Percentiles rank a stretch among this genome's conserved stretches.
These are phyloP conservation scores for Odontamblyopus rebecca DNA, from an alignment of 2,797 vertebrate genomes.

Conservation along the genomic window DNA sequence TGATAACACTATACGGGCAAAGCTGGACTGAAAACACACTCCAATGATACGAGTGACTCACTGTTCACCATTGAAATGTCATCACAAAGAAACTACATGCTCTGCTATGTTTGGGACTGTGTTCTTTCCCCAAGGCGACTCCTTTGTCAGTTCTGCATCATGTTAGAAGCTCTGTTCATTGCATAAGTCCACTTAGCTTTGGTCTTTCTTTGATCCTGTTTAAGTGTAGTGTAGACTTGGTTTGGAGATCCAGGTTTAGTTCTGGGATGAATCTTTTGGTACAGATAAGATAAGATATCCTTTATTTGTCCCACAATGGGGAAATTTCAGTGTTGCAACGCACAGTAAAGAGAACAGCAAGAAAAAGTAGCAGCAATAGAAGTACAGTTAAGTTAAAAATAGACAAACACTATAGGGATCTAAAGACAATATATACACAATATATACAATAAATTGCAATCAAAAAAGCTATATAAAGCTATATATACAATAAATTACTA, in stretches of 20 bases:
- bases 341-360: too few species aligned
- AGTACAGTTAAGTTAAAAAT: too few species aligned
- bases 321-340: too few species aligned
- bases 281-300: too few species aligned
- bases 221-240: too few species aligned
- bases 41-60: constrained; percentile 37
- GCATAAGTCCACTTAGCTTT: not conserved
- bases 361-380: too few species aligned
- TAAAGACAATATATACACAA: too few species aligned
- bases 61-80: constrained; percentile 46
- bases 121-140: constrained; percentile 30
- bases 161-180: not conserved
- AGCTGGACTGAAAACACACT: constrained; percentile 48
- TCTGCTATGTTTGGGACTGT: constrained; percentile 50
- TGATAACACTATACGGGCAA: constrained; percentile 24
- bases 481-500: too few species aligned
- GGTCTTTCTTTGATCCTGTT: not conserved
- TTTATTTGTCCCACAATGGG: too few species aligned
- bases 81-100: constrained; percentile 43
- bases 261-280: not conserved
- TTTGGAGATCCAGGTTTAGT: not conserved
- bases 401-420: too few species aligned
- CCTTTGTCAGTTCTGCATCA: constrained; percentile 1
- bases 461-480: too few species aligned
- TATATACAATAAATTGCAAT: too few species aligned